Percentiles rank a stretch among this genome's conserved stretches.
phyloP scores from a whole-genome alignment of 1,140 invertebrate genomes.

The Schmidtea mediterranea region DNA sequence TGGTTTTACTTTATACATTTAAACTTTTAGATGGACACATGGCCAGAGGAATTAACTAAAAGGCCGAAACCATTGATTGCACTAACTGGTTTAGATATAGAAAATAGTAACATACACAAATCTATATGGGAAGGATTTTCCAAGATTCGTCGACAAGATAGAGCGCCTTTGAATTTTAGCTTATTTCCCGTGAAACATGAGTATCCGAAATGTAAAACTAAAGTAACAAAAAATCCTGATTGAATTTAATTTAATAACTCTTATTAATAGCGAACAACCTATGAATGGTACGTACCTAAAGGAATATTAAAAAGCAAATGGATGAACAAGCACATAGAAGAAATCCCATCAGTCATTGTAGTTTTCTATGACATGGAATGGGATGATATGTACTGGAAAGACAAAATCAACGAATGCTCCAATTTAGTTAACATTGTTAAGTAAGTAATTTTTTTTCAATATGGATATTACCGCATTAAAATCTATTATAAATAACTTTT shows the following conservation, averaged over 20 bases:
- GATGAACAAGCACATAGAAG: conserved; percentile 68
- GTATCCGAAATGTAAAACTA: conserved; percentile 62
- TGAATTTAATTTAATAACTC: not conserved
- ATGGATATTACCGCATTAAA: not conserved
- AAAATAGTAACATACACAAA: conserved; percentile 55
- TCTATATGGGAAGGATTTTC: conserved; percentile 69
- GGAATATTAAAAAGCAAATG: conserved; percentile 79
- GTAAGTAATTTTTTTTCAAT: not conserved
- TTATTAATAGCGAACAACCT: conserved; percentile 18
- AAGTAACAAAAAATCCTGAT: conserved; percentile 31
- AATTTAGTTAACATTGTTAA: conserved; percentile 51
- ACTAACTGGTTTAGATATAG: conserved; percentile 52
- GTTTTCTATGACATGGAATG: conserved; percentile 87
- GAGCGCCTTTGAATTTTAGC: conserved; percentile 56
- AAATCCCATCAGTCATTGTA: conserved; percentile 66
- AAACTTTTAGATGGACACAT: no score
- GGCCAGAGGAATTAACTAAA: conserved; percentile 35
- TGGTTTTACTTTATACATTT: no score
- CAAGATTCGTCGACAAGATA: conserved; percentile 45
- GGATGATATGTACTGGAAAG: conserved; percentile 70
- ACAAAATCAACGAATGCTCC: conserved; percentile 69
- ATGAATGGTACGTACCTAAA: conserved; percentile 81
- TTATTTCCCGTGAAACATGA: conserved; percentile 41
- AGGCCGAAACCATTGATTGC: conserved; percentile 54
- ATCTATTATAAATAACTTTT: not conserved